Conservation (phyloP, 2,797 vertebrate species). For the Cyprinella venusta region DNA sequence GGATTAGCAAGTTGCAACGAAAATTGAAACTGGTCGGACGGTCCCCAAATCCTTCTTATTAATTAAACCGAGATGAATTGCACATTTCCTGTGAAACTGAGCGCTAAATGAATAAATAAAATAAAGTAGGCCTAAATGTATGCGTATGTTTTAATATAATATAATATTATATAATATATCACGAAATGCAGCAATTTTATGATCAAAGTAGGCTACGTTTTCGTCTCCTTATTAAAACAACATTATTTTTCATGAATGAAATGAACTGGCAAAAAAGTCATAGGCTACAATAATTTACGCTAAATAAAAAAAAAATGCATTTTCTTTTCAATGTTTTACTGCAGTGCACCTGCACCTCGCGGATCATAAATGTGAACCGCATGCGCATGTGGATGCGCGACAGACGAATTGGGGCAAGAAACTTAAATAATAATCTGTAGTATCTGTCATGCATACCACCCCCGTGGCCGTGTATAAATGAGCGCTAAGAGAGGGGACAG, state of each 20-base stretch:
- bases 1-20: conserved; percentile 70
- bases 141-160: background rate
- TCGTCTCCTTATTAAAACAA: background rate
- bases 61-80: conserved; percentile 42
- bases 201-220: background rate
- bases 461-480: conserved; percentile 70
- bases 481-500: conserved; percentile 68
- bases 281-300: background rate
- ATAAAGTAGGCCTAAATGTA: background rate
- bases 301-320: background rate
- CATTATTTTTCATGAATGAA: background rate
- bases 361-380: conserved; percentile 6
- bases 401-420: conserved; percentile 56
- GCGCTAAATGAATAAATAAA: background rate
- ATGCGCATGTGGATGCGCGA: conserved; percentile 36
- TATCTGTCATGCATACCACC: conserved; percentile 66
- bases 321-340: background rate
- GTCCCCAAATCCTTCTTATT: conserved; percentile 48
- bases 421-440: conserved; percentile 67
- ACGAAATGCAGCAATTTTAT: background rate
- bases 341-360: background rate
- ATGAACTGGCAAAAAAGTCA: background rate
- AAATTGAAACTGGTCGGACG: conserved; percentile 57
- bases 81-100: conserved; percentile 5
- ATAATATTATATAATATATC: no score